A percentile compares a stretch with the other conserved stretches of the same genome.
Evolutionary conservation across 1,140 invertebrate genomes (phyloP).

Genomic region (Hyles euphorbiae): DNA sequence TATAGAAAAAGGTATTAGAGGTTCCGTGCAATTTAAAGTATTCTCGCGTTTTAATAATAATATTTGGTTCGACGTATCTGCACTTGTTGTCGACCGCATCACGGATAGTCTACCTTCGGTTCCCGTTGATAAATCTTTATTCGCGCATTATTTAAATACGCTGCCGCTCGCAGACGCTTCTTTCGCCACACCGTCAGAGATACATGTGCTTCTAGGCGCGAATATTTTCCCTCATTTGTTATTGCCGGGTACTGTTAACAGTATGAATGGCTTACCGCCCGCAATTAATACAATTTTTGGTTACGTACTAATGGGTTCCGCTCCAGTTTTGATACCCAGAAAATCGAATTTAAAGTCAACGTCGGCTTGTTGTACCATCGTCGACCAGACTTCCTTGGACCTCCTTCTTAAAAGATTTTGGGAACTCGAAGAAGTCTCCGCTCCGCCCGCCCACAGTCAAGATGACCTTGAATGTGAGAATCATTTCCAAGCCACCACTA

Average conservation of each 20-base stretch:
- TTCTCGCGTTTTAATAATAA: too few species aligned
- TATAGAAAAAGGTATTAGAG: too few species aligned
- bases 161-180: constrained; percentile 1
- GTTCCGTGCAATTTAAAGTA: too few species aligned
- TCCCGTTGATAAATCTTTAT: too few species aligned
- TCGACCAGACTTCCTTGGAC: constrained; percentile 7
- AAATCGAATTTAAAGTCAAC: too few species aligned
- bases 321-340: background rate
- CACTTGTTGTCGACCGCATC: too few species aligned
- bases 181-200: background rate
- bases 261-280: background rate
- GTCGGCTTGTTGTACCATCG: constrained; percentile 6
- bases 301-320: background rate
- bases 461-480: constrained; percentile 15
- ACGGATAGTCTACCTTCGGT: too few species aligned
- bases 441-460: constrained; percentile 5
- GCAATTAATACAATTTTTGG: background rate
- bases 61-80: too few species aligned
- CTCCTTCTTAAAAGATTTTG: constrained; percentile 12
- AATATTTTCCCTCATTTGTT: constrained; percentile 4
- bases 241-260: background rate
- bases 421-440: constrained; percentile 17
- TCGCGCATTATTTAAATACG: background rate
- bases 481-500: constrained; percentile 11
- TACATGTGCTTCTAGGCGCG: background rate